Percentiles rank a stretch among this genome's conserved stretches.
These are phyloP conservation scores for Polypedilum vanderplanki DNA, from an alignment of 1,140 invertebrate species.

Conservation along the genomic window DNA sequence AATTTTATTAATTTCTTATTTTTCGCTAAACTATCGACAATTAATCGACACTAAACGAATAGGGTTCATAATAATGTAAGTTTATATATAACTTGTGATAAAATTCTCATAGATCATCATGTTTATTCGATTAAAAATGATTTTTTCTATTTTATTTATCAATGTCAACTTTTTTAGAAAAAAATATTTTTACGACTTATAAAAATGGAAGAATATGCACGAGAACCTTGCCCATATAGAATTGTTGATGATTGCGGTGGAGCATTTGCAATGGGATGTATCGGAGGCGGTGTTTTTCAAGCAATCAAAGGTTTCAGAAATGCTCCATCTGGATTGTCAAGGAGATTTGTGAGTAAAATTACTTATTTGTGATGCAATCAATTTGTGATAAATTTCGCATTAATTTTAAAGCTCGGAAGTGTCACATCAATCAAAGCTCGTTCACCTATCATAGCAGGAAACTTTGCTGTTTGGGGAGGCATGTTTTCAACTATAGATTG, in stretches of 20 bases:
- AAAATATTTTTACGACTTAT: not conserved
- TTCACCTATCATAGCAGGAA: constrained; percentile 87
- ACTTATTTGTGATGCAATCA: constrained; percentile 23
- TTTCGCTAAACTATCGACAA: constrained; percentile 1
- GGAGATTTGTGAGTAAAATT: constrained; percentile 52
- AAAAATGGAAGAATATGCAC: constrained; percentile 81
- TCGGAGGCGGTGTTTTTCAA: constrained; percentile 95
- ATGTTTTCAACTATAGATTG: constrained; percentile 98
- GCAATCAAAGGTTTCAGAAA: constrained; percentile 95
- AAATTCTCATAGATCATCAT: no score
- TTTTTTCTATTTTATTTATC: not conserved
- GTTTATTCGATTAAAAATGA: not conserved
- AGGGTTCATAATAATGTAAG: not conserved
- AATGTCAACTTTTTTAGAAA: not conserved
- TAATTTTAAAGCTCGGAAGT: constrained; percentile 57
- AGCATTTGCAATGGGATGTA: constrained; percentile 96
- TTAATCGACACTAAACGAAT: not conserved
- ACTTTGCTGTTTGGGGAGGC: constrained; percentile 91
- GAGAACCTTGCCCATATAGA: constrained; percentile 93
- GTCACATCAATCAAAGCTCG: constrained; percentile 78
- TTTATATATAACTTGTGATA: not conserved
- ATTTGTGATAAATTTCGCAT: not conserved
- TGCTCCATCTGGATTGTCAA: constrained; percentile 78
- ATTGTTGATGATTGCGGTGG: constrained; percentile 98
- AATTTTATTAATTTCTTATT: not conserved